Percentiles rank a stretch among this genome's conserved stretches.
Evolutionary conservation across 2,888 invertebrate species (phyloP).

Genomic region (Harpalus rubripes): DNA sequence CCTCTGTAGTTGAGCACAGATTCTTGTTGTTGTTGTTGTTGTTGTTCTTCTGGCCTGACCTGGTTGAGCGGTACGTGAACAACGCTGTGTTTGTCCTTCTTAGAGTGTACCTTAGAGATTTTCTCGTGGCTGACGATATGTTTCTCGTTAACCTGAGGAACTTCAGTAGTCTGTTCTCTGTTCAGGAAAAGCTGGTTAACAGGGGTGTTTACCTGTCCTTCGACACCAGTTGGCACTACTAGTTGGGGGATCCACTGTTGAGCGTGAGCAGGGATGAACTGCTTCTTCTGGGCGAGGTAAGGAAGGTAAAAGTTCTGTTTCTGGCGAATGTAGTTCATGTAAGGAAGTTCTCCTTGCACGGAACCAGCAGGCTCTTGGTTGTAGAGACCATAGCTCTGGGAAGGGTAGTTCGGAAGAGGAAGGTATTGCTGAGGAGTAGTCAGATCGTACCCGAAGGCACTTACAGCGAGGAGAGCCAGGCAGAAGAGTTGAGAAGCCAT

Average conservation of each 20-base stretch:
- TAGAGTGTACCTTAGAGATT: neutral
- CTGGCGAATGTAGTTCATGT: neutral
- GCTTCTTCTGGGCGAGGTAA: neutral
- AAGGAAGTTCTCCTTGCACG: slow-evolving; percentile 1
- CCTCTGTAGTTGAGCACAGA: neutral
- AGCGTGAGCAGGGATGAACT: neutral
- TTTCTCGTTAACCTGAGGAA: neutral
- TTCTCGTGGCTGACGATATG: neutral
- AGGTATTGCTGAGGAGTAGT: slow-evolving; percentile 6
- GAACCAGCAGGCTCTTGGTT: neutral
- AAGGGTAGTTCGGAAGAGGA: neutral
- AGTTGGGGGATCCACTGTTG: neutral
- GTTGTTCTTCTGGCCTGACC: neutral
- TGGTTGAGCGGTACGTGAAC: neutral
- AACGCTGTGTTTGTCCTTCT: neutral
- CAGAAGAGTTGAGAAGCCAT: neutral
- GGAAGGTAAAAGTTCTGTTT: neutral
- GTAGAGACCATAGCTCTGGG: slow-evolving; percentile 6
- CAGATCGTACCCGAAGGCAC: slow-evolving; percentile 8
- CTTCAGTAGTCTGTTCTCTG: neutral
- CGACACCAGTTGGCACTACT: neutral
- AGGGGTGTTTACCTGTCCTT: neutral
- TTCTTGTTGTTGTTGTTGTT: neutral
- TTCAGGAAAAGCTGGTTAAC: neutral
- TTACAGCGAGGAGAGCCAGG: neutral